phyloP scores from a whole-genome alignment of 2,113 vertebrate genomes.

The Hippocampus abdominalis region DNA sequence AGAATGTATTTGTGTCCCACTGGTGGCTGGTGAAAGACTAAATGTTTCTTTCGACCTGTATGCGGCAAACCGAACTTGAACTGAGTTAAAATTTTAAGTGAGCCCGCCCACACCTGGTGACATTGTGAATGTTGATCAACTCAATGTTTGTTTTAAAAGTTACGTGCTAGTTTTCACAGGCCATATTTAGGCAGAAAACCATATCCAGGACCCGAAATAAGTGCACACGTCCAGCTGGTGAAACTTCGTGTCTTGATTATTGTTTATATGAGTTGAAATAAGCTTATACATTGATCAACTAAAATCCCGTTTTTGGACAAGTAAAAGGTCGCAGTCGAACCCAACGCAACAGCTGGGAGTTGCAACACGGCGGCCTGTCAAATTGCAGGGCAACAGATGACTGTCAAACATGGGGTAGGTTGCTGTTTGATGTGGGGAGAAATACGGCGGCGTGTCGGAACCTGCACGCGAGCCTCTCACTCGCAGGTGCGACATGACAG shows the following conservation, averaged over 20 bases:
- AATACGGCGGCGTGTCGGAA: neutral
- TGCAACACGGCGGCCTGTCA: constrained; percentile 25
- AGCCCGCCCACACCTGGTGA: no score
- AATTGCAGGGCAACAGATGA: constrained; percentile 5
- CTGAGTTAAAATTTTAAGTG: no score
- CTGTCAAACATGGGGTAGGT: constrained; percentile 9
- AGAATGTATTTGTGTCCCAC: neutral
- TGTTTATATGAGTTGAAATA: no score
- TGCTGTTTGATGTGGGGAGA: constrained; percentile 7
- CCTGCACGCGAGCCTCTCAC: constrained; percentile 9
- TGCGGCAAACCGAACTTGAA: no score
- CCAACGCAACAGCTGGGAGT: neutral
- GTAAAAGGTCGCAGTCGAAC: neutral
- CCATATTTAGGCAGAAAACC: no score
- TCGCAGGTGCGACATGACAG: constrained; percentile 9
- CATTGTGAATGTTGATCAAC: no score
- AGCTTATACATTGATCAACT: neutral
- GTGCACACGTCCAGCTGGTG: no score
- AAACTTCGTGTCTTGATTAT: no score
- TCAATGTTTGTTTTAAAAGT: no score
- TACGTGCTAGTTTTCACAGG: no score
- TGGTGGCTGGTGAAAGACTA: neutral
- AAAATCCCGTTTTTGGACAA: neutral
- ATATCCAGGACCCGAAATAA: no score
- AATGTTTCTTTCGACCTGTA: neutral